Evolutionary conservation across 2,113 vertebrate species (phyloP), one percentile per base, ranked within the genome.

Genomic region (Apeltes quadracus): DNA sequence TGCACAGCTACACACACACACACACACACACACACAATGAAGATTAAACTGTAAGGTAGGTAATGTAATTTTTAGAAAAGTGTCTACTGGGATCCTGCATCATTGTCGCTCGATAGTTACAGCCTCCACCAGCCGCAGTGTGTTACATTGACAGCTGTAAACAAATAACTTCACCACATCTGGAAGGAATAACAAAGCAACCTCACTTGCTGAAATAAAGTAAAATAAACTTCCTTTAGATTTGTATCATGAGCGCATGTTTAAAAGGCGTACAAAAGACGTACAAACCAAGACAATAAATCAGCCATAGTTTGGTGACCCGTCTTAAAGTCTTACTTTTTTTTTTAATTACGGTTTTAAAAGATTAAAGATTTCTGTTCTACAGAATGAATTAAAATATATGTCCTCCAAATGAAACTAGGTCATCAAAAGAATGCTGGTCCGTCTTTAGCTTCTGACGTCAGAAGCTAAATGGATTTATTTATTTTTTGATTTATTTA

Each of bases 241-340:
- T 48, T 48, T 48, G 22, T 7, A 32, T 18, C 13, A 22, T 14
- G 22, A 14, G 27, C 8, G 23, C 18, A 12, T 39, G 14, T 53
- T 3, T 23, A 50, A 34, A 72, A 41, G 44, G 44, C 69, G n/a
- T n/a, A n/a, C n/a, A n/a, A n/a, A n/a, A 72, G 56, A 27, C 50
- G 5, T 15, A 66, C 25, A 61, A 66, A 22, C 38, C 39, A 73
- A 43, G 44, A 57, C 43, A n/a, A n/a, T n/a, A n/a, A n/a, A n/a
- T n/a, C n/a, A n/a, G n/a, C n/a, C n/a, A n/a, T n/a, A n/a, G n/a
- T n/a, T n/a, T n/a, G n/a, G n/a, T n/a, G n/a, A n/a, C n/a, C n/a
- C n/a, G n/a, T n/a, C n/a, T n/a, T n/a, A n/a, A n/a, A n/a, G n/a
- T n/a, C n/a, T n/a, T n/a, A n/a, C n/a, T n/a, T n/a, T n/a, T n/a